Evolutionary conservation across 1,140 invertebrate species (phyloP), one percentile per base, ranked within the genome.

Genomic region (Drosophila obscura): DNA sequence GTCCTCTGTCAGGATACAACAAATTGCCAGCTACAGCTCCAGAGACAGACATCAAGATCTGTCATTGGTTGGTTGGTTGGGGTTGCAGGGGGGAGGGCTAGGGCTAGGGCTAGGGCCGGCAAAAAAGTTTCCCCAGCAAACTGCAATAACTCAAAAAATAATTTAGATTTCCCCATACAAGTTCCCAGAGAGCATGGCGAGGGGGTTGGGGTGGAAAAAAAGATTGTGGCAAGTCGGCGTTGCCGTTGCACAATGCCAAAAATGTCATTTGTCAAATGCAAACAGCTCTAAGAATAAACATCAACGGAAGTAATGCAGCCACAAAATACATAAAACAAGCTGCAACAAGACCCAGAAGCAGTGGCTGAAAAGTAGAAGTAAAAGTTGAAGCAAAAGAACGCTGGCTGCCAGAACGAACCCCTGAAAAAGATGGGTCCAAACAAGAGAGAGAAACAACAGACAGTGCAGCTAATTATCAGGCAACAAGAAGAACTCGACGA

Each of bases 211-310:
- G 35, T 46, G 24, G 39, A 28, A 48, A 45, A 60, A 55, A 65
- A 71, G 59, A 55, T 59, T 53, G 68, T 64, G 68, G 80, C 69
- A 63, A 73, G 52, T 76, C 61, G 55, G 67, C 56, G 61, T 57
- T 81, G 65, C 73, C 55, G 62, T 68, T 85, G 78, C 74, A 82
- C 83, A 87, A 88, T 76, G 82, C 78, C 83, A 85, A 88, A 85
- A 85, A 85, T 87, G 82, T 88, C 82, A 85, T 85, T 85, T 85
- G 83, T 85, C 78, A 85, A 85, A 88, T 82, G 83, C 82, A 85
- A 85, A 85, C 82, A 85, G 82, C 83, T 69, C 66, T 76, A 87
- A 85, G 83, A 87, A 85, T 85, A 85, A 85, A 85, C 81, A 85
- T 85, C 81, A 85, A 85, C 81, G 81, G 81, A 85, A 85, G 81